Evolutionary conservation across 1,140 invertebrate species (phyloP), one percentile per base, ranked within the genome.

Genomic region (Lucilia cuprina): DNA sequence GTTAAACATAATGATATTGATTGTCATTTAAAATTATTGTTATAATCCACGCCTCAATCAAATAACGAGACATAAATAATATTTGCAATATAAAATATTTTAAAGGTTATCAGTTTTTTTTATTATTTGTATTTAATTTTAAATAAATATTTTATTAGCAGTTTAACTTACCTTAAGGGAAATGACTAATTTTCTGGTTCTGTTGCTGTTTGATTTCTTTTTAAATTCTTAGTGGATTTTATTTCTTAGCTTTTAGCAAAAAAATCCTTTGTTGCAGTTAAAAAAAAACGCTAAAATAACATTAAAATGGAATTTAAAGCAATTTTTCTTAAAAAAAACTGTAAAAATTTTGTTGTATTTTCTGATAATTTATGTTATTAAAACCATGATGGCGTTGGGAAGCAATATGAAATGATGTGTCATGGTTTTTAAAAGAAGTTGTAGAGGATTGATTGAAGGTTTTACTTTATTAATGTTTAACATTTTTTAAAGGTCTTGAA

Each of bases 141-240:
- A 77, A n/a, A 41, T 41, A n/a, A 75, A 30, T 30, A 30, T 30
- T 30, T 30, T 30, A 30, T 30, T 30, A 30, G 25, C 25, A 30
- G 25, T 30, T 30, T 2, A 30, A 30, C 77, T 80, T 80, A 80
- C 77, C 77, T 80, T 80, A 80, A 49, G 77, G 41, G 77, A 80
- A 80, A 80, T 80, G 77, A 80, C 77, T 50, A 80, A 80, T 80
- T 80, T 80, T 49, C 14, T 2, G 17, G 12, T 30, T 41, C 41
- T 0, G 5, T 8, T 41, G 35, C 8, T 41, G 35, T 41, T 41
- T 3, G 35, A n/a, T n/a, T n/a, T n/a, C n/a, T n/a, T n/a, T 77
- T 34, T 19, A 49, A 25, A n/a, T 78, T 41, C 8, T 80, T 80
- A 19, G 12, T 12, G 9, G 77, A 12, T 49, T 75, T 75, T 75